These are phyloP conservation scores for Athene cunicularia DNA, from an alignment of 2,113 vertebrate genomes.

Conservation along the genomic window DNA sequence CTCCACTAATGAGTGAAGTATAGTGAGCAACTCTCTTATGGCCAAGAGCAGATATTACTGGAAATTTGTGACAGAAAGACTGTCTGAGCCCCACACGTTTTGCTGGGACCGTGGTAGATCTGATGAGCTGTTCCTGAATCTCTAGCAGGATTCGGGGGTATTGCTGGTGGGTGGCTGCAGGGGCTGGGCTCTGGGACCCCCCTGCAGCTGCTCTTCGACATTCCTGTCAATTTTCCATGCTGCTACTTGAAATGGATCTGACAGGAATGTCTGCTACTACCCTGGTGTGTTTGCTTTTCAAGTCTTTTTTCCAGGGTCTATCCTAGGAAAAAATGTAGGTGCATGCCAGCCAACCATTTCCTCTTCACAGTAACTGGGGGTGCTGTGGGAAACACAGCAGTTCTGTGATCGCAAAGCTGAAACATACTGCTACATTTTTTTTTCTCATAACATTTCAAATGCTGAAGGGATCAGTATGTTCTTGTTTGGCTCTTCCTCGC, in stretches of 20 bases:
- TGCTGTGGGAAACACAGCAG: background rate
- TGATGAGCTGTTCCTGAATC: background rate
- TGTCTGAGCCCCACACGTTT: background rate
- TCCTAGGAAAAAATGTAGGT: constrained; percentile 28
- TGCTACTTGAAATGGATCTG: constrained; percentile 5
- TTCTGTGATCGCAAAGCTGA: background rate
- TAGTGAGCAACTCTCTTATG: background rate
- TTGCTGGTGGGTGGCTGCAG: background rate
- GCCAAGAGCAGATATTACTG: constrained; percentile 16
- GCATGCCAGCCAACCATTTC: background rate
- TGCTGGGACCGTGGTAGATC: background rate
- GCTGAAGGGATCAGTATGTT: background rate
- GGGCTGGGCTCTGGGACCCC: background rate
- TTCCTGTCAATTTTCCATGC: constrained; percentile 49
- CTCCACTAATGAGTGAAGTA: background rate
- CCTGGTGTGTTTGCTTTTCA: constrained; percentile 16
- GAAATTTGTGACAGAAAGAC: background rate
- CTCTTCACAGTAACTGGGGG: background rate
- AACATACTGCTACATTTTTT: background rate
- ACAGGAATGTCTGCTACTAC: constrained; percentile 28
- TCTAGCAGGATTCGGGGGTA: background rate
- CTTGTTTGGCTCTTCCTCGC: background rate
- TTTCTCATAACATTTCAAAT: background rate
- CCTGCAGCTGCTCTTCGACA: constrained; percentile 23
- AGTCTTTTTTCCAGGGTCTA: constrained; percentile 34